Evolutionary conservation across 23 tunicate species (phyloP), one percentile per base, ranked within the genome.

Genomic region (Oikopleura dioica): DNA sequence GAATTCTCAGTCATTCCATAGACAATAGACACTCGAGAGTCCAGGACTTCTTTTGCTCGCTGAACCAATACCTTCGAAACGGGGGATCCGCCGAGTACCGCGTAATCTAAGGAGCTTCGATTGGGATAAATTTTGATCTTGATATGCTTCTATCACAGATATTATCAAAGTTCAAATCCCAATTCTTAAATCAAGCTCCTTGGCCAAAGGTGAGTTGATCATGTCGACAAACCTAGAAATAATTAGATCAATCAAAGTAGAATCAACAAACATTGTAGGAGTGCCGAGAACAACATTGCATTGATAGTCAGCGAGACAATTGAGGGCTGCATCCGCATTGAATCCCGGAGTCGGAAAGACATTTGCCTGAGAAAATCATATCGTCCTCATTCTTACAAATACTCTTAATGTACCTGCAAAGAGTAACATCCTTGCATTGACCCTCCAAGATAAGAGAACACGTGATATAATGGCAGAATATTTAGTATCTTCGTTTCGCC

Each of bases 311-410:
- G 16, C 72, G 30, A 63, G 2, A 2, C 30, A 23, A 21, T 21
- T 28, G 30, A 63, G 26, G 33, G 72, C 26, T 28, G 72, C 72
- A 63, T 63, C 72, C 33, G 33, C 72, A 63, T 63, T 63, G 72
- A 63, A 63, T 21, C 72, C 72, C 4, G 72, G 72, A 21, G 72
- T 31, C 33, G 72, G 72, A 28, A 12, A 63, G 4, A 63, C 4
- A 4, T 2, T 28, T 28, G 72, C 72, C 16, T 16, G 16, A 44
- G 16, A 44, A 9, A 16, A 44, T 44, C 16, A 44, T 44, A 44
- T 44, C 16, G 55, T 44, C 9, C 16, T 9, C 9, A 44, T 9
- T 44, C 16, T 9, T 16, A 16, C 16, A 44, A 9, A 16, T 9
- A 44, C 16, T 9, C 9, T 44, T 44, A 44, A 44, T 9, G 9